Conservation (phyloP, 2,113 vertebrate genomes). For the Cyanoliseus patagonus region DNA sequence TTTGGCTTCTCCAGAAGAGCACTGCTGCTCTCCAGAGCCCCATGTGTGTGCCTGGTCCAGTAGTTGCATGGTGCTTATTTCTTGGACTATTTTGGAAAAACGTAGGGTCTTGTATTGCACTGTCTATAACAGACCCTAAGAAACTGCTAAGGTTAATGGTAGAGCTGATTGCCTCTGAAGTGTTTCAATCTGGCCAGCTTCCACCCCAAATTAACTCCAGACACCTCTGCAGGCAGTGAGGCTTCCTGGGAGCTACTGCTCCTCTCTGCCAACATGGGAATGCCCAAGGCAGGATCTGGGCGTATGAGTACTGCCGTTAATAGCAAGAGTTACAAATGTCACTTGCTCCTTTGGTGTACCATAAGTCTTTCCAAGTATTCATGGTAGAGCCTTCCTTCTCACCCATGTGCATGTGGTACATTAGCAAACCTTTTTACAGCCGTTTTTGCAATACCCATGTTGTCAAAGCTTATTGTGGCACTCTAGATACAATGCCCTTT, state of each 20-base stretch:
- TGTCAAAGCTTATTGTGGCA: conserved; percentile 34
- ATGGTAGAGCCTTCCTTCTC: neutral
- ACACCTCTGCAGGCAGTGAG: neutral
- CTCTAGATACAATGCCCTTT: conserved; percentile 55
- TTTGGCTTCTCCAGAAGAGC: neutral
- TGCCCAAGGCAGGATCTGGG: accelerated
- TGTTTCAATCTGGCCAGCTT: neutral
- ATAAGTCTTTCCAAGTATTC: neutral
- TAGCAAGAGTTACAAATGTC: neutral
- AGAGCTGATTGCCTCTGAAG: neutral
- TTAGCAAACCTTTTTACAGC: neutral
- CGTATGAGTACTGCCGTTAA: neutral
- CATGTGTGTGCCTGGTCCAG: accelerated
- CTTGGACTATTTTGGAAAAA: neutral
- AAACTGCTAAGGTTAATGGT: neutral
- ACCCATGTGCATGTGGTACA: neutral
- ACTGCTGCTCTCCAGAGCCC: neutral
- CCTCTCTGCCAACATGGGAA: neutral
- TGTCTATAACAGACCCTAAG: neutral
- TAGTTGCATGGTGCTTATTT: neutral
- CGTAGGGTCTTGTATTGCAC: neutral
- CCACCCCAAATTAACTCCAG: neutral
- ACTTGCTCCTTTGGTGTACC: neutral
- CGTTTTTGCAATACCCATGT: neutral
- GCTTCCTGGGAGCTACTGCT: neutral